Evolutionary conservation across 2,797 vertebrate genomes (phyloP).

Genomic region (Cossypha caffra): DNA sequence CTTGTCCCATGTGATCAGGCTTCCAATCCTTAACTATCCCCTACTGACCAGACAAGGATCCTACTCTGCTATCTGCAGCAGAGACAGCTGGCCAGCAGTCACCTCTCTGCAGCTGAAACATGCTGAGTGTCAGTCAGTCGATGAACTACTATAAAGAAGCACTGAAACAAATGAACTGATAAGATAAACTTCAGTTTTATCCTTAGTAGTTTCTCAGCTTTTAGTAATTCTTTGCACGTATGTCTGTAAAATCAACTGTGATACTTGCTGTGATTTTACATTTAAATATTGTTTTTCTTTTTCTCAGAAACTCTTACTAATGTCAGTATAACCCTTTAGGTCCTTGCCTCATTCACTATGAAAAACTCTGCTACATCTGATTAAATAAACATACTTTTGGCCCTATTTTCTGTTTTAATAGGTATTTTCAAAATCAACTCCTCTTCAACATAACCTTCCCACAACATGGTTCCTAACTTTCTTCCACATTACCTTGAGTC

Average conservation of each 20-base stretch:
- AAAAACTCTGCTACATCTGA: neutral
- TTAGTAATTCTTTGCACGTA: neutral
- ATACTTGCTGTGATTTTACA: neutral
- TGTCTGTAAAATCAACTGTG: neutral
- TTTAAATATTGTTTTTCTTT: neutral
- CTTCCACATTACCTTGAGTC: neutral
- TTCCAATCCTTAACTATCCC: constrained; percentile 9
- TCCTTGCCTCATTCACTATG: neutral
- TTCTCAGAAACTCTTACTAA: neutral
- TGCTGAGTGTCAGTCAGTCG: neutral
- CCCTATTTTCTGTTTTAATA: neutral
- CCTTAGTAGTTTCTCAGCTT: neutral
- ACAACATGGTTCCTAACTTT: neutral
- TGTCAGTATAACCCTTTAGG: neutral
- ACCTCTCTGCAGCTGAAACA: constrained; percentile 55
- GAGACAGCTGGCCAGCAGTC: constrained; percentile 64
- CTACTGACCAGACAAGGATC: neutral
- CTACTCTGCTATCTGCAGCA: constrained; percentile 4
- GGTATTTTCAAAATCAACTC: neutral
- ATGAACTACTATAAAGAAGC: neutral
- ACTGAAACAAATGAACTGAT: neutral
- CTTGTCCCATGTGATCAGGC: neutral
- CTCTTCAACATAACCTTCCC: neutral
- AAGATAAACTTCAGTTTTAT: neutral
- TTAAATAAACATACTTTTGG: neutral